These are phyloP conservation scores for Champsocephalus esox DNA, from an alignment of 2,797 vertebrate species.

Conservation along the genomic window DNA sequence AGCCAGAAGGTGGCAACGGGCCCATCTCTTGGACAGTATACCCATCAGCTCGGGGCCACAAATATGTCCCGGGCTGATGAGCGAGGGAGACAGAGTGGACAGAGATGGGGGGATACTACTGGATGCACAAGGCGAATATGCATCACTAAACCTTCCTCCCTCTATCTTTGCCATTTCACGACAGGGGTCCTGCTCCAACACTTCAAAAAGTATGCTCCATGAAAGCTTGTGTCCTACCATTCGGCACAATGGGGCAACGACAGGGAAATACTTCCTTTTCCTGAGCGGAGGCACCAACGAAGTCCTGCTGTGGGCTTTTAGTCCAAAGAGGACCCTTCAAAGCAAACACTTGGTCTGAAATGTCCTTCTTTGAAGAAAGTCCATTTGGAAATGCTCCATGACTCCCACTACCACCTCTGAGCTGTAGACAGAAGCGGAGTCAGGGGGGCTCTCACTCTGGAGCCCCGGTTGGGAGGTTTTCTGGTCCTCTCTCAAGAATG, in stretches of 20 bases:
- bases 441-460: conserved; percentile 26
- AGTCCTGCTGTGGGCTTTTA: conserved; percentile 66
- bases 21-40: conserved; percentile 59
- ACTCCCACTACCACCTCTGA: conserved; percentile 31
- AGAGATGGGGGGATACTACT: conserved; percentile 8
- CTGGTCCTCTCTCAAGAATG: conserved; percentile 57
- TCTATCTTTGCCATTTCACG: conserved; percentile 51
- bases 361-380: conserved; percentile 26
- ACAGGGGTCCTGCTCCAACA: conserved; percentile 53
- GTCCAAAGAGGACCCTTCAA: conserved; percentile 48
- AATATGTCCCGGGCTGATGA: conserved; percentile 51
- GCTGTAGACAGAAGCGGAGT: conserved; percentile 42
- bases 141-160: conserved; percentile 21
- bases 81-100: conserved; percentile 11
- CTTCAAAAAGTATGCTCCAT: conserved; percentile 46
- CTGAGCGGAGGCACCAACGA: conserved; percentile 45
- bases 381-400: conserved; percentile 26
- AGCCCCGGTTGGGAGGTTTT: conserved; percentile 49
- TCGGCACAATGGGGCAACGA: conserved; percentile 59
- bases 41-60: conserved; percentile 64
- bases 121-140: conserved; percentile 41
- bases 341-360: conserved; percentile 27
- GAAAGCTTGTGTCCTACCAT: conserved; percentile 61
- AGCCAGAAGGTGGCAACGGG: conserved; percentile 61
- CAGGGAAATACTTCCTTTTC: conserved; percentile 60